phyloP scores from a whole-genome alignment of 2,797 vertebrate genomes.

The Otolemur crassicaudatus region DNA sequence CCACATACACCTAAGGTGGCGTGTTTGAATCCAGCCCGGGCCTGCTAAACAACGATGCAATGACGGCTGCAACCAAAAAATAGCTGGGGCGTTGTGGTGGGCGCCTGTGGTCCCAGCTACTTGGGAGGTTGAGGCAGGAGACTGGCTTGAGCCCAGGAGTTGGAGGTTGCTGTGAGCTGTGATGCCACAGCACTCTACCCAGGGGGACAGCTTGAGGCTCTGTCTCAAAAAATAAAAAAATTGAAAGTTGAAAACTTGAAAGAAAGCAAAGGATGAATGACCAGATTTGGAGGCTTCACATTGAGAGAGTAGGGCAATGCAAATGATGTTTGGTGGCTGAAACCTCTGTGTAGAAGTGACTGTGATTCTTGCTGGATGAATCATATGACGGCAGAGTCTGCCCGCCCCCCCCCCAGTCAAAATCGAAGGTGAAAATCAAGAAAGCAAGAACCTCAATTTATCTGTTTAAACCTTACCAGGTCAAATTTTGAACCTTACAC shows the following conservation, averaged over 20 bases:
- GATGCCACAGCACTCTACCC: no score
- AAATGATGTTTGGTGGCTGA: background rate
- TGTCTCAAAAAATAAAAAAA: background rate
- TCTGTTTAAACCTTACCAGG: background rate
- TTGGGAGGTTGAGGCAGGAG: no score
- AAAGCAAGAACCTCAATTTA: background rate
- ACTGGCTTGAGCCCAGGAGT: no score
- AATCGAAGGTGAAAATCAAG: background rate
- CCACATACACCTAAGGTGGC: no score
- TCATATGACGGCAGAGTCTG: background rate
- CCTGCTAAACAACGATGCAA: no score
- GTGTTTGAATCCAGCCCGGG: no score
- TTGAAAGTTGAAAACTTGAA: no score
- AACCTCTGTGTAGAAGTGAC: background rate
- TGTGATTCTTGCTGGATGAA: background rate
- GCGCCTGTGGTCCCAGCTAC: no score
- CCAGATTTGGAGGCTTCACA: background rate
- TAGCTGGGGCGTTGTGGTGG: no score
- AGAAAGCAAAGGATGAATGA: background rate
- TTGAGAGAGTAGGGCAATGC: accelerated
- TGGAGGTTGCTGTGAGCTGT: no score
- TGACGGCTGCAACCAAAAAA: no score
- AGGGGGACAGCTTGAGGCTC: no score
- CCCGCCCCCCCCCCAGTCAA: background rate
- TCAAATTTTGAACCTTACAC: background rate